Evolutionary conservation across 2,888 invertebrate species (phyloP).

Genomic region (Dysmachus trigonus): DNA sequence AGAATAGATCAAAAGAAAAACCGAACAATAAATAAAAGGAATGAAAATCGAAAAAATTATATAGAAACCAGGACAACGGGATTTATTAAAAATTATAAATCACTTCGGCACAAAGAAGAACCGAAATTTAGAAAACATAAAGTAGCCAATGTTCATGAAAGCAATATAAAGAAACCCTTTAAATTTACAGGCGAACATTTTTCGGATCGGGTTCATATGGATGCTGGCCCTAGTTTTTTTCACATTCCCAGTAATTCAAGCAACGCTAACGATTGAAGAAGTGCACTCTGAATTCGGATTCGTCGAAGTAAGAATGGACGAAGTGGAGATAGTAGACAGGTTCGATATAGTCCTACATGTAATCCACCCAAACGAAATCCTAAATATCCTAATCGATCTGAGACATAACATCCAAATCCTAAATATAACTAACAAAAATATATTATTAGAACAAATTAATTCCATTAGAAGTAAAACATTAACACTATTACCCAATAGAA

Average conservation of each 20-base stretch:
- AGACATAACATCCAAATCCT: neutral
- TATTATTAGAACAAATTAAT: conserved; percentile 2
- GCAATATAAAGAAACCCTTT: neutral
- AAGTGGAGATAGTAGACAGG: no score
- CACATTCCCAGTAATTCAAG: neutral
- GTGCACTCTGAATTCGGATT: neutral
- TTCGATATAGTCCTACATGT: no score
- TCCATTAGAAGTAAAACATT: conserved; percentile 9
- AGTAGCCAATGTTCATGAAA: neutral
- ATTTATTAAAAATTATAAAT: neutral
- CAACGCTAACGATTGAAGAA: neutral
- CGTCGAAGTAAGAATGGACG: neutral
- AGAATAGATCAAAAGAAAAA: neutral
- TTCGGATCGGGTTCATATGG: neutral
- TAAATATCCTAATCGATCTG: neutral
- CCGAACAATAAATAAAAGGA: neutral
- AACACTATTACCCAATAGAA: conserved; percentile 18
- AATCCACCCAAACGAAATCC: no score
- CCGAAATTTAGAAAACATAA: neutral
- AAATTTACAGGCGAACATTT: neutral
- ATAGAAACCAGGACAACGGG: neutral
- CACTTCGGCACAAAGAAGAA: neutral
- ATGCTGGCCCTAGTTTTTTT: neutral
- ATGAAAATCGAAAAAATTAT: neutral
- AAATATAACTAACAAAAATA: conserved; percentile 6